Conservation (phyloP, 2,113 vertebrate genomes). For the Elaphurus davidianus region DNA sequence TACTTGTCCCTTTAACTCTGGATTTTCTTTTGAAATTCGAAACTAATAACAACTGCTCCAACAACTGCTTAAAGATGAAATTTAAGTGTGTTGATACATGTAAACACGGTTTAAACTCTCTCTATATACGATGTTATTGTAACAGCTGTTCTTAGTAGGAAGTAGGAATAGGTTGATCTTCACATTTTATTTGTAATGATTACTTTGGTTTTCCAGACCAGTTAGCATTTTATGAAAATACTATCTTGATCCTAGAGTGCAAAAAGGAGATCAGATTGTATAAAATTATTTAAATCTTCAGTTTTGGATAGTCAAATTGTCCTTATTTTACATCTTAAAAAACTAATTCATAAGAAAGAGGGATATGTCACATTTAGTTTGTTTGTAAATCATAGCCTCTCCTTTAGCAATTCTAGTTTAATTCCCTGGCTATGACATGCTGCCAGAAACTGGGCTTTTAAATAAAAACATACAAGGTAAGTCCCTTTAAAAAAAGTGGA, state of each 20-base stretch:
- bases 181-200: neutral
- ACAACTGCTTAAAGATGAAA: neutral
- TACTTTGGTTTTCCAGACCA: neutral
- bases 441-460: neutral
- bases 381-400: neutral
- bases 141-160: neutral
- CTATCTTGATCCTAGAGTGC: neutral
- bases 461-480: neutral
- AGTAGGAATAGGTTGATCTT: neutral
- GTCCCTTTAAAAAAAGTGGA: neutral
- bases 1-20: neutral
- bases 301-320: neutral
- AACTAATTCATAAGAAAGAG: neutral
- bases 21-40: neutral
- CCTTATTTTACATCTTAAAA: neutral
- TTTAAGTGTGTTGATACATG: neutral
- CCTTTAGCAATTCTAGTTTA: conserved; percentile 15
- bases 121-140: neutral
- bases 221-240: neutral
- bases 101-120: neutral
- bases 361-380: conserved; percentile 23
- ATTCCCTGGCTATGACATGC: neutral
- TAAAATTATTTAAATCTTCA: neutral
- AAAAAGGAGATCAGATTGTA: neutral
- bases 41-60: neutral